Conservation (phyloP, 2,888 invertebrate species). For the Lasioglossum oenotherae region DNA sequence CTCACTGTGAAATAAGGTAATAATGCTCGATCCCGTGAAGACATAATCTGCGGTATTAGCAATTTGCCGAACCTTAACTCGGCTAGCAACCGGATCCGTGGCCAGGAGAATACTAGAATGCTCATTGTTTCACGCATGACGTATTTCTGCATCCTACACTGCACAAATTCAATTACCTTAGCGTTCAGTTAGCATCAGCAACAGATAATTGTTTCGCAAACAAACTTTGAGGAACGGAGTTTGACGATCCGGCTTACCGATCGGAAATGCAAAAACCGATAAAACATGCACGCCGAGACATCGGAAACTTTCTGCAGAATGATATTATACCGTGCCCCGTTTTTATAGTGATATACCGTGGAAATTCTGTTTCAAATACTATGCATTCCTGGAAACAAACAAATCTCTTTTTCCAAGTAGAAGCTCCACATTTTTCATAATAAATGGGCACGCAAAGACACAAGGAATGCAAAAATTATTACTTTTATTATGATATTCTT, state of each 20-base stretch:
- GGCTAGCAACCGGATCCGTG: not conserved
- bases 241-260: conserved; percentile 15
- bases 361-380: not conserved
- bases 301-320: not conserved
- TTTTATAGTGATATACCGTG: not conserved
- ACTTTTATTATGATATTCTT: not conserved
- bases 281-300: not conserved
- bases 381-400: not conserved
- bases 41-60: conserved; percentile 13
- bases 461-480: not conserved
- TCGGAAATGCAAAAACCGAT: not conserved
- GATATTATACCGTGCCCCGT: not conserved
- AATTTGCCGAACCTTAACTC: conserved; percentile 14
- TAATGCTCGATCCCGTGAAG: not conserved
- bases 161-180: conserved; percentile 40
- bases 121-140: conserved; percentile 39
- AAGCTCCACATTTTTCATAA: not conserved
- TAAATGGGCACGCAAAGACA: not conserved
- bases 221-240: conserved; percentile 35
- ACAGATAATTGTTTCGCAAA: conserved; percentile 42
- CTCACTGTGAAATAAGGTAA: not conserved
- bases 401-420: not conserved
- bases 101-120: conserved; percentile 22
- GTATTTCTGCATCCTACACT: conserved; percentile 42
- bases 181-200: conserved; percentile 43